A percentile compares a stretch with the other conserved stretches of the same genome.
Evolutionary conservation across 2,888 invertebrate genomes (phyloP).

Genomic region (Malthinus seriepunctatus): DNA sequence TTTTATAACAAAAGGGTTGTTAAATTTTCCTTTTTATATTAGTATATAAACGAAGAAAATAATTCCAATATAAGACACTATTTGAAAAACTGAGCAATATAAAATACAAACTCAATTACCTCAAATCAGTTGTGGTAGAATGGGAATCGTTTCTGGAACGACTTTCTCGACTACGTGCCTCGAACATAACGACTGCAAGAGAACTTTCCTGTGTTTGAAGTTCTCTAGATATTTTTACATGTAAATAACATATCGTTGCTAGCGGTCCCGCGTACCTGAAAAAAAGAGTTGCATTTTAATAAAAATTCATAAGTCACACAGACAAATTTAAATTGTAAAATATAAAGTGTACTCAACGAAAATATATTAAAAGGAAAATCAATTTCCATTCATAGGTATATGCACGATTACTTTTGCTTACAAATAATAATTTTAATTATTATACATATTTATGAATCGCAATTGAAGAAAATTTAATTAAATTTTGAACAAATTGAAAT

Average conservation of each 20-base stretch:
- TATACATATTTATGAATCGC: too few species aligned
- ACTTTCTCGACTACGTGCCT: slow-evolving; percentile 52
- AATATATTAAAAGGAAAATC: too few species aligned
- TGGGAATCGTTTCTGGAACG: slow-evolving; percentile 48
- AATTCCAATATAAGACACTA: too few species aligned
- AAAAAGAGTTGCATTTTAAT: slow-evolving; percentile 20
- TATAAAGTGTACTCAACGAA: too few species aligned
- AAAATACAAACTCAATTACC: slow-evolving; percentile 35
- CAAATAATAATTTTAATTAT: too few species aligned
- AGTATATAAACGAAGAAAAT: too few species aligned
- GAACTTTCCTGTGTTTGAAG: slow-evolving; percentile 61
- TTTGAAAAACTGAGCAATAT: background rate
- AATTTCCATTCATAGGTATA: too few species aligned
- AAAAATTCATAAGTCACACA: background rate
- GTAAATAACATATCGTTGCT: slow-evolving; percentile 65
- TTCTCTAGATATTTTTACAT: slow-evolving; percentile 67
- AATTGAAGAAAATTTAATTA: too few species aligned
- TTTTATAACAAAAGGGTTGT: too few species aligned
- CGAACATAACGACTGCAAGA: slow-evolving; percentile 61
- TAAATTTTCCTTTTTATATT: too few species aligned
- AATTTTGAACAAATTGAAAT: too few species aligned
- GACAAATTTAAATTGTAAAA: background rate
- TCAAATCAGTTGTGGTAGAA: slow-evolving; percentile 46
- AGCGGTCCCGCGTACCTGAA: slow-evolving; percentile 62
- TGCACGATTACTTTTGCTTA: too few species aligned